Conservation (phyloP, 2,797 vertebrate species). For the Rhinophrynus dorsalis region DNA sequence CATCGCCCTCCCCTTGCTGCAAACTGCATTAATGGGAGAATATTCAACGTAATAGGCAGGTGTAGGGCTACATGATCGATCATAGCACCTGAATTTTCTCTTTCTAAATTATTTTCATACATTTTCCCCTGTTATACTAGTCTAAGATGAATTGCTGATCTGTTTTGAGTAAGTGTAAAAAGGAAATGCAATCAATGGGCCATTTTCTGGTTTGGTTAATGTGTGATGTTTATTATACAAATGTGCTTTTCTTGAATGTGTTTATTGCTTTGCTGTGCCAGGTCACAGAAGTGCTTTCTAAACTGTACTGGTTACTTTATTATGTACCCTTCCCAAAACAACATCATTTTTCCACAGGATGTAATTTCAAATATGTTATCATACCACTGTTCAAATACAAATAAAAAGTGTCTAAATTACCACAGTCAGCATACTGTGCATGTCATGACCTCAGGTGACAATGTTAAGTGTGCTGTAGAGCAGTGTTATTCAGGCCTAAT, state of each 20-base stretch:
- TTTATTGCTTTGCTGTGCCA: slow-evolving; percentile 24
- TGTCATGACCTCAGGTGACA: neutral
- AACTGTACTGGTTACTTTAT: slow-evolving; percentile 1
- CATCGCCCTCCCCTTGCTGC: no score
- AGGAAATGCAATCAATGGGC: neutral
- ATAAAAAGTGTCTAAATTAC: neutral
- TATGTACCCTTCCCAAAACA: neutral
- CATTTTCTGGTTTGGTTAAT: slow-evolving; percentile 12
- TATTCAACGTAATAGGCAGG: no score
- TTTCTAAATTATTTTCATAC: neutral
- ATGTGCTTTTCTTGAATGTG: neutral
- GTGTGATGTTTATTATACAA: slow-evolving; percentile 8
- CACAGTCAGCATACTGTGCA: slow-evolving; percentile 7
- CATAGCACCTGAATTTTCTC: no score
- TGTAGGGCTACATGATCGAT: no score
- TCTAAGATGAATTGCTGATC: neutral
- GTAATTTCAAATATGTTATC: slow-evolving; percentile 11
- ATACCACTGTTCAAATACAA: neutral
- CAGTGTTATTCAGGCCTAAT: no score
- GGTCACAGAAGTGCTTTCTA: slow-evolving; percentile 14
- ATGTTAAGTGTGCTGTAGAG: slow-evolving; percentile 5
- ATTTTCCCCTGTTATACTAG: neutral
- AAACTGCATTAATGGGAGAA: no score
- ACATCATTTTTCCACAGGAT: slow-evolving; percentile 33
- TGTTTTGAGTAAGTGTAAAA: neutral